Percentiles rank a stretch among this genome's conserved stretches.
Evolutionary conservation across 2,113 vertebrate species (phyloP).

Genomic region (Macrotus californicus): DNA sequence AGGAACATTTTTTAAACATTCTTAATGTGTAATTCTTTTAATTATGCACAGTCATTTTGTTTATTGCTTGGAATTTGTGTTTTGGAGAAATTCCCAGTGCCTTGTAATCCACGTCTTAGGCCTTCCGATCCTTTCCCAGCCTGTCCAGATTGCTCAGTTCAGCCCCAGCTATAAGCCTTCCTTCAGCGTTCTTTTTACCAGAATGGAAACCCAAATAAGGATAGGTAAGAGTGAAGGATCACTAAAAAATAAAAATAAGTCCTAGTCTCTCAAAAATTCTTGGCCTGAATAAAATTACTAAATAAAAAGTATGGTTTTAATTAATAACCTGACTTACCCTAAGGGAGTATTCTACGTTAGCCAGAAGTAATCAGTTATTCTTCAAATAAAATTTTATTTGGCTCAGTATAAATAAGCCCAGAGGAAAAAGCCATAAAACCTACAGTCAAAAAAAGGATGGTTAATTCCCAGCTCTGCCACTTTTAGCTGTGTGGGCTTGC

Average conservation of each 20-base stretch:
- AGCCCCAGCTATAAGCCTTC: not conserved
- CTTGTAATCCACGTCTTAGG: not conserved
- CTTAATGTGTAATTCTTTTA: not conserved
- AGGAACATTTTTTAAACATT: not conserved
- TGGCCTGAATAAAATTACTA: not conserved
- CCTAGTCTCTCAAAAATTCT: not conserved
- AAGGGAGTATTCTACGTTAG: not conserved
- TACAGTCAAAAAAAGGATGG: not conserved
- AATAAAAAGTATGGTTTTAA: not conserved
- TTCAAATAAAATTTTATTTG: not conserved
- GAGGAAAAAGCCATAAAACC: not conserved
- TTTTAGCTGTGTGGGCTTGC: not conserved
- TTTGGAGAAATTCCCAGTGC: not conserved
- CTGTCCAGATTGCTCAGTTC: not conserved
- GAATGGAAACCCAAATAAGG: not conserved
- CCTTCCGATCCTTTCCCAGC: not conserved
- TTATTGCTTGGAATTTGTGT: not conserved
- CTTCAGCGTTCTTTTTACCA: not conserved
- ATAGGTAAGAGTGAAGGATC: not conserved
- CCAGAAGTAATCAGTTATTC: constrained; percentile 23
- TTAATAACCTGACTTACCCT: not conserved
- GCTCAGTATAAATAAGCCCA: not conserved
- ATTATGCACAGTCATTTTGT: not conserved
- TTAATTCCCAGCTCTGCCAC: not conserved
- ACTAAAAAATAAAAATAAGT: not conserved